Evolutionary conservation across 2,888 invertebrate species (phyloP).

Genomic region (Agonopterix arenella): DNA sequence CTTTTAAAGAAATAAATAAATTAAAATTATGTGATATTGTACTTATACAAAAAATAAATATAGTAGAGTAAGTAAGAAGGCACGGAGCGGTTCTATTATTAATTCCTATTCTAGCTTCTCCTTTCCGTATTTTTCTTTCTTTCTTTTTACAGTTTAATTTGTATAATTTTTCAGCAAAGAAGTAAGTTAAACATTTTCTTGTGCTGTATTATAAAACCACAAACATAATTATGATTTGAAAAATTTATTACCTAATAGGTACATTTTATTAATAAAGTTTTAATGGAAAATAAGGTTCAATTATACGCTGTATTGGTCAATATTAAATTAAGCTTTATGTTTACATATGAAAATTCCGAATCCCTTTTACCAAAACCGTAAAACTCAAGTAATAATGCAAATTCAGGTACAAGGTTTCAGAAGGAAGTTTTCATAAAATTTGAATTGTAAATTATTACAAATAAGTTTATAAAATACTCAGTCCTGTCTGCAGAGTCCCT

Average conservation of each 20-base stretch:
- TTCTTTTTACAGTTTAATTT: no score
- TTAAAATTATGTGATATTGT: no score
- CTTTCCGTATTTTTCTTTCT: no score
- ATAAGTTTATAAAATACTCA: slow-evolving; percentile 48
- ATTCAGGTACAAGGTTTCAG: slow-evolving; percentile 30
- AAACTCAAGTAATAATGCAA: slow-evolving; percentile 42
- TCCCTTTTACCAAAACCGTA: slow-evolving; percentile 27
- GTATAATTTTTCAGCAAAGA: no score
- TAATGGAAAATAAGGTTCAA: neutral
- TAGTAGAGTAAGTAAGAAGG: no score
- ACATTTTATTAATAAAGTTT: neutral
- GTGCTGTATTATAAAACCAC: neutral
- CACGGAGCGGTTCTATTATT: no score
- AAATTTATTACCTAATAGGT: neutral
- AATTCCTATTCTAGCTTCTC: no score
- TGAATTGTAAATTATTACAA: slow-evolving; percentile 57
- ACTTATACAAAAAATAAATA: no score
- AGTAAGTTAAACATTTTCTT: no score
- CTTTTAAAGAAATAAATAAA: no score
- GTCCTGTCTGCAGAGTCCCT: slow-evolving; percentile 24
- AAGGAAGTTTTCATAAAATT: slow-evolving; percentile 44
- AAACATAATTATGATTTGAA: neutral
- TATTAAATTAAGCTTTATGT: slow-evolving; percentile 11
- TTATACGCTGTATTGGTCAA: neutral
- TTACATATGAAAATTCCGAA: slow-evolving; percentile 37